Percentiles rank a stretch among this genome's conserved stretches.
These are phyloP conservation scores for Formicarius rufipectus DNA, from an alignment of 2,113 vertebrate species.

Conservation along the genomic window DNA sequence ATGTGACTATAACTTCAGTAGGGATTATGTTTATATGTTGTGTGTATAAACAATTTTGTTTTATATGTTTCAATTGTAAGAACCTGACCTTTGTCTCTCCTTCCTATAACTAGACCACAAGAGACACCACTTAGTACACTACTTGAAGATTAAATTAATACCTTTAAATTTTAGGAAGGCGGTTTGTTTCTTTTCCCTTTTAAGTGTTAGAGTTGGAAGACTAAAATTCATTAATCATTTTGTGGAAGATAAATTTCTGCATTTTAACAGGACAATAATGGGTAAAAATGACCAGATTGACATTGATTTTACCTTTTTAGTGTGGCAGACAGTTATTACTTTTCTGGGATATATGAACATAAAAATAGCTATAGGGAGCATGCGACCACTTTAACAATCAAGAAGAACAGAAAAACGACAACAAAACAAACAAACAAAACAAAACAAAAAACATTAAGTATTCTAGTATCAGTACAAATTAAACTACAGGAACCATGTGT, in stretches of 20 bases:
- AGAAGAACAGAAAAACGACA: neutral
- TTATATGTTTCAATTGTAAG: neutral
- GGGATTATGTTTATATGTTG: neutral
- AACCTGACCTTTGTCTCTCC: neutral
- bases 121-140: neutral
- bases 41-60: neutral
- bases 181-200: neutral
- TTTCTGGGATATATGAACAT: neutral
- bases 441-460: neutral
- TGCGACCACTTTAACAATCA: neutral
- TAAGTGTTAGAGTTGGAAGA: neutral
- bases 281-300: neutral
- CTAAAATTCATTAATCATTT: neutral
- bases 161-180: neutral
- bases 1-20: neutral
- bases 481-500: neutral
- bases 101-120: slow-evolving; percentile 16
- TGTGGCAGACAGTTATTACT: neutral
- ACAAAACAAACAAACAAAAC: neutral
- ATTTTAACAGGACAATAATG: neutral
- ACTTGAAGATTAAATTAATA: neutral
- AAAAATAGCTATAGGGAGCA: neutral
- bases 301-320: neutral
- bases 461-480: neutral
- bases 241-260: neutral